Percentiles rank a stretch among this genome's conserved stretches.
These are phyloP conservation scores for Lucilia cuprina DNA, from an alignment of 1,140 invertebrate genomes.

Conservation along the genomic window DNA sequence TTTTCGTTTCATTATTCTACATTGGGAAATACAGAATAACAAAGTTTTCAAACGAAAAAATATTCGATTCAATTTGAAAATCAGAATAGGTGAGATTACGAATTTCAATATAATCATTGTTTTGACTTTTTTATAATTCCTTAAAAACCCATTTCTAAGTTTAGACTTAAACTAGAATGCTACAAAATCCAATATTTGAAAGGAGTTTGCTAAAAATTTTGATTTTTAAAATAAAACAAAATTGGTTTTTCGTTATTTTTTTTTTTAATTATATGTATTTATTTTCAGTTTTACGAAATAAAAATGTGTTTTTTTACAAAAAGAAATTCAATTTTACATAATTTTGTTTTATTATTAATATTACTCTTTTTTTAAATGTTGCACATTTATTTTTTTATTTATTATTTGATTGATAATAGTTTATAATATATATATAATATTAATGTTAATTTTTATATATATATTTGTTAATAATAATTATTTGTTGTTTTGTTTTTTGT, in stretches of 20 bases:
- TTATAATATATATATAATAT: not conserved
- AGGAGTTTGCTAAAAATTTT: too few relatives aligned
- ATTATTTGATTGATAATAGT: not conserved
- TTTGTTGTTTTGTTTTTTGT: not conserved
- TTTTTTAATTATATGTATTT: not conserved
- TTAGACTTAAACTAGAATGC: too few relatives aligned
- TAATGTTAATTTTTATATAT: not conserved
- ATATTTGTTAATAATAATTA: not conserved
- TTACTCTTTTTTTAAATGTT: not conserved
- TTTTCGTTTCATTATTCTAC: too few relatives aligned
- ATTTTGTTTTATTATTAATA: not conserved
- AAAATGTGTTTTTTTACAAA: not conserved
- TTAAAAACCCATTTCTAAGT: too few relatives aligned
- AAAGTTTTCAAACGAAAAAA: too few relatives aligned
- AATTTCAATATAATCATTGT: too few relatives aligned
- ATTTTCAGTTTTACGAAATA: not conserved
- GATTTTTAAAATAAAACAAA: not conserved
- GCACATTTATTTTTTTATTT: not conserved
- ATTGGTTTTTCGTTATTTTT: not conserved
- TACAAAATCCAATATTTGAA: too few relatives aligned
- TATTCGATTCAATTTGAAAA: too few relatives aligned
- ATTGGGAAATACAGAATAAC: too few relatives aligned
- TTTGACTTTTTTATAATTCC: too few relatives aligned
- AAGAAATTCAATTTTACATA: constrained; percentile 15
- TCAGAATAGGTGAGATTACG: too few relatives aligned